Percentiles rank a stretch among this genome's conserved stretches.
These are phyloP conservation scores for Neria commutata DNA, from an alignment of 2,888 invertebrate genomes.

Conservation along the genomic window DNA sequence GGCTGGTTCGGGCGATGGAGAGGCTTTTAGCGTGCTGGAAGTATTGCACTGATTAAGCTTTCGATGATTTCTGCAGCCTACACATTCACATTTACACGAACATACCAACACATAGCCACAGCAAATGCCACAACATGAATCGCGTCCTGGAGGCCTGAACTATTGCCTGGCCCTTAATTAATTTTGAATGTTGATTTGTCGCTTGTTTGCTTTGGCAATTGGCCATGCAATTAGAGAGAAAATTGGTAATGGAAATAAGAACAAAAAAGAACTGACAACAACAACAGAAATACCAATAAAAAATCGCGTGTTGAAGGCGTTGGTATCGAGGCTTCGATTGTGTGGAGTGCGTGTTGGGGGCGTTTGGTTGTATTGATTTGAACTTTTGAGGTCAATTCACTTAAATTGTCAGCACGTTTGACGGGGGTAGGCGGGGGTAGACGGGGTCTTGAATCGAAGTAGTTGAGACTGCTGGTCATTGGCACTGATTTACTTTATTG, in stretches of 20 bases:
- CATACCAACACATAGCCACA: background rate
- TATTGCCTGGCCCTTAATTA: constrained; percentile 45
- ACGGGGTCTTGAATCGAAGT: constrained; percentile 10
- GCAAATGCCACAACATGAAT: background rate
- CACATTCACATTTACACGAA: too few relatives aligned
- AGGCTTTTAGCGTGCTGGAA: too few relatives aligned
- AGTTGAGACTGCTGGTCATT: background rate
- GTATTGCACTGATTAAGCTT: too few relatives aligned
- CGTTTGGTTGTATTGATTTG: constrained; percentile 22
- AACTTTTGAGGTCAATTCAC: constrained; percentile 36
- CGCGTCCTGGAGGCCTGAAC: too few relatives aligned
- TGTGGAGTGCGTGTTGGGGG: constrained; percentile 12
- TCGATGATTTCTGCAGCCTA: too few relatives aligned
- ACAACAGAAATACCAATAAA: too few relatives aligned
- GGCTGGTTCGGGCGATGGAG: too few relatives aligned
- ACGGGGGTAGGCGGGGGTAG: background rate
- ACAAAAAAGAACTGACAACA: too few relatives aligned
- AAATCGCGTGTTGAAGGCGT: too few relatives aligned
- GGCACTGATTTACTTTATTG: background rate
- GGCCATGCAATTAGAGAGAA: constrained; percentile 7
- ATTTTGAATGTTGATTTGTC: constrained; percentile 37
- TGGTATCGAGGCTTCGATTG: too few relatives aligned
- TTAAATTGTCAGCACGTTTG: constrained; percentile 39
- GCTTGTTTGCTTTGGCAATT: constrained; percentile 17
- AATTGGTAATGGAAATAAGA: background rate